A percentile compares a stretch with the other conserved stretches of the same genome.
These are phyloP conservation scores for Salvelinus sp. DNA, from an alignment of 2,113 vertebrate species.

Conservation along the genomic window DNA sequence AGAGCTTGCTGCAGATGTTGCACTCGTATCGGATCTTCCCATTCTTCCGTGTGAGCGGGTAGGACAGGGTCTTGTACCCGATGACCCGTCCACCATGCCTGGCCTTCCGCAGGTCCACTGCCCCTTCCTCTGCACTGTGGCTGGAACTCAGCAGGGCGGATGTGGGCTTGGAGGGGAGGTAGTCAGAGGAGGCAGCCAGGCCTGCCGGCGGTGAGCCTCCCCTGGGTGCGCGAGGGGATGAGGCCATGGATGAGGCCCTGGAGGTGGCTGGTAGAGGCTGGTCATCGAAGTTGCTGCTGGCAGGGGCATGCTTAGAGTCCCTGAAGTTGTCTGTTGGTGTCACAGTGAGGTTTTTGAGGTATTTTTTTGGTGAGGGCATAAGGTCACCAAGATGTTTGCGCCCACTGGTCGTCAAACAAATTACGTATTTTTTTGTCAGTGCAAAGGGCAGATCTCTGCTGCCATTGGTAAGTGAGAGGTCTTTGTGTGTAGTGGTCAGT, in stretches of 20 bases:
- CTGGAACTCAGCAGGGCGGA: slow-evolving; percentile 75
- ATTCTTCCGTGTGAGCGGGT: slow-evolving; percentile 91
- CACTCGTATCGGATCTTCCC: slow-evolving; percentile 97
- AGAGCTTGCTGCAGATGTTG: slow-evolving; percentile 92
- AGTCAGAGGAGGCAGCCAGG: slow-evolving; percentile 77
- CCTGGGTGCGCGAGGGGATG: too few species aligned
- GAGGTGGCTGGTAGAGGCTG: slow-evolving; percentile 19
- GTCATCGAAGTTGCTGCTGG: slow-evolving; percentile 16
- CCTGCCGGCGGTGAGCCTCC: slow-evolving; percentile 79
- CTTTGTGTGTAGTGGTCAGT: slow-evolving; percentile 81
- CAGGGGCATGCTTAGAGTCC: slow-evolving; percentile 41
- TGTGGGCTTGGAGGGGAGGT: slow-evolving; percentile 85
- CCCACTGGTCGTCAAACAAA: too few species aligned
- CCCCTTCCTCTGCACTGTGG: slow-evolving; percentile 67
- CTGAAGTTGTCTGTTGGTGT: slow-evolving; percentile 24
- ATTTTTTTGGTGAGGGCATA: slow-evolving; percentile 40
- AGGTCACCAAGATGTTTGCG: slow-evolving; percentile 34
- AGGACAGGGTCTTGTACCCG: slow-evolving; percentile 90
- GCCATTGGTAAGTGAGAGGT: slow-evolving; percentile 78
- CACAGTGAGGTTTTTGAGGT: slow-evolving; percentile 50
- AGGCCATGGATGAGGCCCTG: too few species aligned
- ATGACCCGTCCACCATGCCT: slow-evolving; percentile 74
- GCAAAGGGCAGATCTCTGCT: slow-evolving; percentile 51
- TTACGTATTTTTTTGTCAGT: too few species aligned
- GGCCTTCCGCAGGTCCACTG: slow-evolving; percentile 82